These are phyloP conservation scores for Mongoloraphidia duomilia DNA, from an alignment of 2,888 invertebrate species.

Conservation along the genomic window DNA sequence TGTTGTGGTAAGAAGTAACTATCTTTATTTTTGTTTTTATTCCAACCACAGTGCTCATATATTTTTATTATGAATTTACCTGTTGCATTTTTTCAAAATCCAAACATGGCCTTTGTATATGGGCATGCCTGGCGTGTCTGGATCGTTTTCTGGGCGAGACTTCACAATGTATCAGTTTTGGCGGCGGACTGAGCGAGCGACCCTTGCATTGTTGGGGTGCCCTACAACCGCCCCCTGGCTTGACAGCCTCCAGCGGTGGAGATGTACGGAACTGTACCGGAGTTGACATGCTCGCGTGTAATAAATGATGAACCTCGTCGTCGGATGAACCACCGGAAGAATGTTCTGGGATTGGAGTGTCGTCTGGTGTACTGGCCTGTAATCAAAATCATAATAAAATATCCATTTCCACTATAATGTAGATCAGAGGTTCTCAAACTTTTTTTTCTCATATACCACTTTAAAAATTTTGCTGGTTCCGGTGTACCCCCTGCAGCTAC, in stretches of 20 bases:
- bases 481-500: too few relatives aligned
- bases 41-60: too few relatives aligned
- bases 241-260: conserved; percentile 78
- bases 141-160: conserved; percentile 44
- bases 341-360: conserved; percentile 24
- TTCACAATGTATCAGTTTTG: conserved; percentile 39
- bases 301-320: conserved; percentile 49
- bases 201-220: conserved; percentile 27
- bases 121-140: conserved; percentile 42
- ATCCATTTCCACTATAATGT: too few relatives aligned
- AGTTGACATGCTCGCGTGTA: conserved; percentile 48
- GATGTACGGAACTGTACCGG: conserved; percentile 85
- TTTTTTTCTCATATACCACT: too few relatives aligned
- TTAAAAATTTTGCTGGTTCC: too few relatives aligned
- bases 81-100: conserved; percentile 97
- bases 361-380: conserved; percentile 1
- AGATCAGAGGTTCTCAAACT: too few relatives aligned
- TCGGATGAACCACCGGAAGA: conserved; percentile 35
- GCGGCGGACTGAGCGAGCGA: conserved; percentile 33
- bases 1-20: too few relatives aligned
- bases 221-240: conserved; percentile 39
- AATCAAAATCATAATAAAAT: not conserved
- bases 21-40: too few relatives aligned
- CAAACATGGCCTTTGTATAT: conserved; percentile 73
- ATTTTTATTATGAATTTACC: too few relatives aligned